Evolutionary conservation across 2,888 invertebrate species (phyloP), one percentile per base, ranked within the genome.

Genomic region (Exephanes ischioxanthus): DNA sequence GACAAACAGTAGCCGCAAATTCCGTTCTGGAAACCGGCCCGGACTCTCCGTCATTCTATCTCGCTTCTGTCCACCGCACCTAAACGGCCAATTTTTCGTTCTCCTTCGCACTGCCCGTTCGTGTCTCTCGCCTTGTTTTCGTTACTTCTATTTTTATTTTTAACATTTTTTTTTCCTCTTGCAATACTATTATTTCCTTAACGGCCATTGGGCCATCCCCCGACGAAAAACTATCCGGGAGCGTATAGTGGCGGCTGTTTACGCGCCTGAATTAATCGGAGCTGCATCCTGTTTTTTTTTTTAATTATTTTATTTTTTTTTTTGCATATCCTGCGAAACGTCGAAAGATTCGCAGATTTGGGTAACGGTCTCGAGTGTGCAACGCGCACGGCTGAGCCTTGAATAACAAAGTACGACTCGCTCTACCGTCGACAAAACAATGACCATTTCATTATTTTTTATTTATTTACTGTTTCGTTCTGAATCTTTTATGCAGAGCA

Each of bases 1-100:
- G 82, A 80, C 85, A 84, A 87, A 87, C 82, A 76, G 30, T 66
- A 26, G 66, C 84, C 84, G 80, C 86, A 79, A 80, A 85, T 85
- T 86, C 84, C 80, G 73, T 48, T 71, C 48, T 75, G 53, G 71
- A 80, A 75, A 26, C 66, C 33, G 45, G 53, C 51, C 9, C 26
- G 30, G 7, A 63, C 33, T 61, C 7, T 68, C 41, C 73, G 45
- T 45, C 55, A 41, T 22, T 70, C 48, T 71, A 37, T 67, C 22
- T 51, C 41, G 51, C 53, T 22, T 58, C 48, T 77, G 67, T 72
- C 37, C 41, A 41, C 2, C 53, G 19, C 6, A 53, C 1, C 19
- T 33, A n/a, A 7, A 6, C 53, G 14, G 5, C 16, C 66, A 75
- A 48, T 19, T 66, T 41, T 22, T 67, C 58, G 67, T 26, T 68